These are phyloP conservation scores for Triplophysa bombifrons DNA, from an alignment of 2,797 vertebrate genomes.

Conservation along the genomic window DNA sequence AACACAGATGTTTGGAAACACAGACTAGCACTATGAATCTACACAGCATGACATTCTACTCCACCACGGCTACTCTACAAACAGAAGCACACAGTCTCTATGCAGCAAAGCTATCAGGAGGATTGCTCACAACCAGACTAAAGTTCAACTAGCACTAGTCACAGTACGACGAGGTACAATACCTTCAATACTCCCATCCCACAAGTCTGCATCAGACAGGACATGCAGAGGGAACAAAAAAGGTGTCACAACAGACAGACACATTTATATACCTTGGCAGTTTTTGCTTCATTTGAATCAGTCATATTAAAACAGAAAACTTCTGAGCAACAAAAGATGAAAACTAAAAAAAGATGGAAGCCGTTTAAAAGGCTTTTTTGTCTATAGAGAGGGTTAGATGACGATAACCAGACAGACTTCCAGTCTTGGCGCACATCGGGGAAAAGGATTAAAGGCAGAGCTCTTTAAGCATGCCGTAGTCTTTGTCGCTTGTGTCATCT, in stretches of 20 bases:
- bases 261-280: slow-evolving; percentile 53
- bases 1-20: slow-evolving; percentile 54
- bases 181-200: slow-evolving; percentile 84
- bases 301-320: slow-evolving; percentile 41
- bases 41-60: slow-evolving; percentile 47
- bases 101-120: slow-evolving; percentile 71
- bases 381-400: slow-evolving; percentile 24
- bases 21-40: slow-evolving; percentile 55
- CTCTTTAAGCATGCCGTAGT: slow-evolving; percentile 41
- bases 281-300: slow-evolving; percentile 41
- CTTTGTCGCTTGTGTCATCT: slow-evolving; percentile 51
- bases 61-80: slow-evolving; percentile 48
- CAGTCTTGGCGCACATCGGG: slow-evolving; percentile 25
- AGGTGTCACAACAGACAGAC: slow-evolving; percentile 55
- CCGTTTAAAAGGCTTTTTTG: slow-evolving; percentile 33
- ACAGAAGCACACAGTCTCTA: slow-evolving; percentile 78
- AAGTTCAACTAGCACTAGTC: slow-evolving; percentile 58
- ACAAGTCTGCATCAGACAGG: slow-evolving; percentile 84
- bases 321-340: slow-evolving; percentile 43
- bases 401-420: slow-evolving; percentile 48
- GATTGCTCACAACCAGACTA: slow-evolving; percentile 71
- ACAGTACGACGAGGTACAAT: slow-evolving; percentile 73
- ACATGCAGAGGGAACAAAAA: slow-evolving; percentile 75
- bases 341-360: slow-evolving; percentile 17
- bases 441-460: slow-evolving; percentile 49